phyloP scores from a whole-genome alignment of 2,797 vertebrate genomes.

The Cyclopterus lumpus region DNA sequence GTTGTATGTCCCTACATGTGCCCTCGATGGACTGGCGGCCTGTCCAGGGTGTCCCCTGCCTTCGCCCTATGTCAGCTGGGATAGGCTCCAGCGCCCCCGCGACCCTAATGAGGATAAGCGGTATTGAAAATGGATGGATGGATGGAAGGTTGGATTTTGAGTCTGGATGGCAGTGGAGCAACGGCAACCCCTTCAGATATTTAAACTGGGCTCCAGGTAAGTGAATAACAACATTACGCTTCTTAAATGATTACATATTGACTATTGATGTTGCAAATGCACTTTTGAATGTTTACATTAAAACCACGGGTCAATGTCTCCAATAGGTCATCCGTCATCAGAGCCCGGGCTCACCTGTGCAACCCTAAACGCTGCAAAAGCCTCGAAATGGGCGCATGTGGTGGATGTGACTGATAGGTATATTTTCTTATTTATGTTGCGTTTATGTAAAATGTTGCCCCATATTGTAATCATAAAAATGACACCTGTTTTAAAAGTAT shows the following conservation, averaged over 20 bases:
- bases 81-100: too few relatives aligned
- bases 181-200: constrained; percentile 91
- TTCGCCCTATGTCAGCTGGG: too few relatives aligned
- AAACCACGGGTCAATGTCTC: neutral
- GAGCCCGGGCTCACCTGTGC: constrained; percentile 90
- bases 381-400: constrained; percentile 89
- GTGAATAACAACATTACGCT: constrained; percentile 25
- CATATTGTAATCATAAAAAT: neutral
- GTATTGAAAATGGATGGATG: too few relatives aligned
- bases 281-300: neutral
- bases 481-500: neutral
- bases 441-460: neutral
- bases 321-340: constrained; percentile 89
- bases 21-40: too few relatives aligned
- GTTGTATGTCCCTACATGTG: too few relatives aligned
- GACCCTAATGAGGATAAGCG: too few relatives aligned
- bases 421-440: neutral
- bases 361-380: constrained; percentile 89
- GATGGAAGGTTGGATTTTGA: constrained; percentile 89
- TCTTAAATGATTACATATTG: neutral
- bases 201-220: constrained; percentile 97
- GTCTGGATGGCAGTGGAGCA: constrained; percentile 95
- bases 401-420: constrained; percentile 89
- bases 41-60: too few relatives aligned
- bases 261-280: neutral